Base-by-base conservation (phyloP, 2,888 invertebrate genomes). In the Sturmia bella region DNA sequence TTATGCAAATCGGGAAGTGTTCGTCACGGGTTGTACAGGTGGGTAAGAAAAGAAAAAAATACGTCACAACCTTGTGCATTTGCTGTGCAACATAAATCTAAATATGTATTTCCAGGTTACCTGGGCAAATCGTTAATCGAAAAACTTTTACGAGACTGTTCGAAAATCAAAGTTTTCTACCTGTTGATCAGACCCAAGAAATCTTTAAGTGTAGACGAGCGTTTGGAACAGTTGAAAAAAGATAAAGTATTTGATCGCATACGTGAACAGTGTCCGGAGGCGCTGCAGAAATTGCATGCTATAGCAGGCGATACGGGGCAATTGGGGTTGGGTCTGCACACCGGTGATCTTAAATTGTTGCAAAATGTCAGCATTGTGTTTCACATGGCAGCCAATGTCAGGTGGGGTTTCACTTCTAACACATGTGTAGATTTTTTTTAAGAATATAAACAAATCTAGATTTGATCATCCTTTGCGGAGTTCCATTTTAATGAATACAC, bases 51-150 rank as follows among this genome's bases (percentile, higher is more conserved):
- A 15, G 9, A 2, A 45, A 12, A n/a, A 24, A 15, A 3, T 37
- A 21, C 3, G 0, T 1, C 0, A 50, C 7, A 5, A 11, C 6
- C 9, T 7, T 7, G 9, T 7, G 7, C 32, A 32, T 1, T 32
- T 6, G 27, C 3, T 6, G 27, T 27, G 3, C 32, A 50, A 37
- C 1, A 27, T 24, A 37, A n/a, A 17, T 50, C 45, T 27, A 32
- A 12, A 17, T 21, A 41, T 48, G 13, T 13, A 13, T n/a, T 64
- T n/a, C 11, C 0, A 89, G 98, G 98, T 1, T 98, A 97, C 88
- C 93, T 98, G 90, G 98, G 98, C 0, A 98, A 98, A 91, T 95
- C 96, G 0, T 90, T 98, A 24, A 92, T 98, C 5, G 98, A 98
- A 90, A 98, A 98, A 89, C 91, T 98, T 2, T 90, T 98, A 13